These are phyloP conservation scores for Aleadryas rufinucha DNA, from an alignment of 2,113 vertebrate genomes.

Conservation along the genomic window DNA sequence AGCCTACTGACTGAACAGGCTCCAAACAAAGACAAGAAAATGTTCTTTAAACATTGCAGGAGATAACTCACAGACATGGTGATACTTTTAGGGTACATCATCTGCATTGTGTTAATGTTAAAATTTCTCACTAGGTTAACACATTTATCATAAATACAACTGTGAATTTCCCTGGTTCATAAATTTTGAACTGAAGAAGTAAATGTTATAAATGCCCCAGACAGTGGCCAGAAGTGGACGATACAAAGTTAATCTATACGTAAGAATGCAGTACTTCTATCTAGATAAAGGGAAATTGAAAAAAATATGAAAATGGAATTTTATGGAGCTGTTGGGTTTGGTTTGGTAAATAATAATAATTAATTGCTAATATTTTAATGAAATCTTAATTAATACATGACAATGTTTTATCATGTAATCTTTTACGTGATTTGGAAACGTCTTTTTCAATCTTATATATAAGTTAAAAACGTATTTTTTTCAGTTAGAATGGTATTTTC, in stretches of 20 bases:
- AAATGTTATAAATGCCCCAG: fast-evolving
- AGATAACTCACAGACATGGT: neutral
- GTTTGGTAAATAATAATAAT: neutral
- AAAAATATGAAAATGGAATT: neutral
- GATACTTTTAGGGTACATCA: neutral
- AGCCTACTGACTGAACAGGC: neutral
- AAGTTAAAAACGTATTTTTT: neutral
- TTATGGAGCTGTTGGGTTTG: neutral
- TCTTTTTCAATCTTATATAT: neutral
- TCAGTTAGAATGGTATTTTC: neutral
- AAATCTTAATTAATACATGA: neutral
- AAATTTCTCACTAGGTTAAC: neutral
- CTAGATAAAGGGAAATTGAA: neutral
- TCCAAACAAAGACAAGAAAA: neutral
- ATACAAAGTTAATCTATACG: neutral
- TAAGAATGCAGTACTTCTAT: neutral
- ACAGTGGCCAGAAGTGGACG: neutral
- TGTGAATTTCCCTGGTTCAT: neutral
- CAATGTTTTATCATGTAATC: neutral
- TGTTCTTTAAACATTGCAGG: neutral
- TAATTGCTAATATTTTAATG: neutral
- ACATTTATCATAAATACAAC: neutral
- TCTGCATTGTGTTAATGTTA: neutral
- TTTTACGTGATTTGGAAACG: neutral
- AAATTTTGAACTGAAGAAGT: neutral